phyloP scores from a whole-genome alignment of 2,888 invertebrate species.

The Drosophila prostipennis region DNA sequence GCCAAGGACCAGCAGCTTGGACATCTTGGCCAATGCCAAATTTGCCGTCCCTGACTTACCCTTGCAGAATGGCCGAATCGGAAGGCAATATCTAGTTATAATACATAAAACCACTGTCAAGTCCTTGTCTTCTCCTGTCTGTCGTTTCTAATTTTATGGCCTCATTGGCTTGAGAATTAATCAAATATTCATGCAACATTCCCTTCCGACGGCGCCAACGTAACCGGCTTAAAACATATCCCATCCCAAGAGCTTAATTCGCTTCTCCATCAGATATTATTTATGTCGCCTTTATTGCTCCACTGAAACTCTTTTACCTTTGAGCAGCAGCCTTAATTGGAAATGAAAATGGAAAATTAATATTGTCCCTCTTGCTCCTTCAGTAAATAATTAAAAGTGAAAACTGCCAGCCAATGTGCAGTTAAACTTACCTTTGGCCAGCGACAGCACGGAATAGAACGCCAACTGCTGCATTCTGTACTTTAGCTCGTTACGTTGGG shows the following conservation, averaged over 20 bases:
- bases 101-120: constrained; percentile 27
- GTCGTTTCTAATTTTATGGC: constrained; percentile 11
- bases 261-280: constrained; percentile 34
- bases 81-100: constrained; percentile 14
- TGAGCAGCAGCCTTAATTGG: constrained; percentile 21
- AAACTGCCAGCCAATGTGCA: not conserved
- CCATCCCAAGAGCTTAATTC: constrained; percentile 22
- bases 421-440: constrained; percentile 8
- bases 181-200: constrained; percentile 25
- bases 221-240: constrained; percentile 10
- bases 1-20: constrained; percentile 25
- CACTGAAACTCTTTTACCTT: constrained; percentile 15
- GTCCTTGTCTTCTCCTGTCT: not conserved
- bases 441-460: constrained; percentile 5
- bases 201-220: constrained; percentile 12
- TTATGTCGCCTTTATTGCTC: constrained; percentile 37
- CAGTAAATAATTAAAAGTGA: constrained; percentile 39
- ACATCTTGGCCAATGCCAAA: constrained; percentile 25
- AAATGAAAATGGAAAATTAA: constrained; percentile 37
- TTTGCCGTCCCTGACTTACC: constrained; percentile 6
- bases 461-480: not conserved
- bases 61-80: constrained; percentile 10
- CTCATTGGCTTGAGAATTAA: constrained; percentile 17
- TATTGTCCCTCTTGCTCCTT: constrained; percentile 15
- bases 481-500: constrained; percentile 9